Percentiles rank a stretch among this genome's conserved stretches.
These are phyloP conservation scores for Pluvialis apricaria DNA, from an alignment of 2,113 vertebrate genomes.

Conservation along the genomic window DNA sequence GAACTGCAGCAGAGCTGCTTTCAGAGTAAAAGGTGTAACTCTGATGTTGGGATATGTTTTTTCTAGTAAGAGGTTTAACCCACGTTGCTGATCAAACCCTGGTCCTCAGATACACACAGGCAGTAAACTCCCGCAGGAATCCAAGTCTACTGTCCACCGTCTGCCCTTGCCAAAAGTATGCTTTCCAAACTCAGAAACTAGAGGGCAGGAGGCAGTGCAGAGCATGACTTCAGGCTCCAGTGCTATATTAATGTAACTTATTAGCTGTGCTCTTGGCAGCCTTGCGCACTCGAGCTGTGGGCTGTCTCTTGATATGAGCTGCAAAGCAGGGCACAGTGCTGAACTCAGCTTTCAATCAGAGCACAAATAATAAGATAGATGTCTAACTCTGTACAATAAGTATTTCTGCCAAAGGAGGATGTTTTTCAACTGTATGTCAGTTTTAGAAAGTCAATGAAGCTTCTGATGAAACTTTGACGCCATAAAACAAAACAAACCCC, in stretches of 20 bases:
- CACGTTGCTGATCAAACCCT: background rate
- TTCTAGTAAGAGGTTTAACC: background rate
- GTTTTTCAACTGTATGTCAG: background rate
- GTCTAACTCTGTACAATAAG: background rate
- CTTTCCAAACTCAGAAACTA: background rate
- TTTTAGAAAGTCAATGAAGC: background rate
- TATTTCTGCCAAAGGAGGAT: background rate
- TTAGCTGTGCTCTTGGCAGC: background rate
- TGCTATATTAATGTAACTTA: background rate
- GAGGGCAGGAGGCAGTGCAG: background rate
- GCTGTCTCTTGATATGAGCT: background rate
- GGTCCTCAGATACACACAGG: background rate
- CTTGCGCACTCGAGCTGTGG: accelerated
- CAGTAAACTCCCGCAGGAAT: background rate
- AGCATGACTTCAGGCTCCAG: background rate
- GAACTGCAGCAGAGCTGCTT: background rate
- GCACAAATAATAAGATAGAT: background rate
- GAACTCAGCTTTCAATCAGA: background rate
- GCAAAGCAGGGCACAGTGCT: background rate
- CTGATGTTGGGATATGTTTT: background rate
- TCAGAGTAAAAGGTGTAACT: background rate
- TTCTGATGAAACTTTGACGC: background rate
- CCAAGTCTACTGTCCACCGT: background rate
- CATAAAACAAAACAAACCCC: background rate
- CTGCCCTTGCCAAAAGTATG: background rate